phyloP scores from a whole-genome alignment of 2,113 vertebrate genomes.

The Myotis lucifugus region DNA sequence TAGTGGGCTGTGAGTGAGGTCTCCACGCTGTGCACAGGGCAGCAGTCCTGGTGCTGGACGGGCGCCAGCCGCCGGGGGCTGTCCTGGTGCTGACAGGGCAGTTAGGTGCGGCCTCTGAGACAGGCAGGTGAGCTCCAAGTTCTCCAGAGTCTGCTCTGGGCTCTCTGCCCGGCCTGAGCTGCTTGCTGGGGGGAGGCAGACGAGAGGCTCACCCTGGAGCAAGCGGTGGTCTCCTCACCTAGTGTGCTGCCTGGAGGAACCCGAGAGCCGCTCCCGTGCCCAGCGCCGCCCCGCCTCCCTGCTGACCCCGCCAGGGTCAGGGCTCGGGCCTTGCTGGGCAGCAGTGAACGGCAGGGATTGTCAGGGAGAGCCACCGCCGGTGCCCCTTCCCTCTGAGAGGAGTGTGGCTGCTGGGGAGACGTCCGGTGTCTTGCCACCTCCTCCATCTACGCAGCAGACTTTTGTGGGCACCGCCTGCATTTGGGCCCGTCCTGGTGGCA shows the following conservation, averaged over 20 bases:
- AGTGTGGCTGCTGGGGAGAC: background rate
- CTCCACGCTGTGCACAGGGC: background rate
- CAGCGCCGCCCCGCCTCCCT: too few relatives aligned
- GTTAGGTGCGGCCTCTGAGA: background rate
- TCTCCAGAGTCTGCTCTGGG: background rate
- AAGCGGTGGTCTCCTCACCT: background rate
- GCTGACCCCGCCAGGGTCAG: too few relatives aligned
- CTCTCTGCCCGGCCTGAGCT: background rate
- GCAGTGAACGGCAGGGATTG: fast-evolving
- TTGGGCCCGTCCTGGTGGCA: background rate
- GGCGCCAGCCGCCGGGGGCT: background rate
- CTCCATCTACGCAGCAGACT: fast-evolving
- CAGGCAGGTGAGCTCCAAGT: background rate
- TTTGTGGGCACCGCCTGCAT: background rate
- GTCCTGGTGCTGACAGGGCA: background rate
- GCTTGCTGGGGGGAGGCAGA: background rate
- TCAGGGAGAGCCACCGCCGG: background rate
- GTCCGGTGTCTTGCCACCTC: fast-evolving
- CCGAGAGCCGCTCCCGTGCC: too few relatives aligned
- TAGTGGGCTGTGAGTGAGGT: background rate
- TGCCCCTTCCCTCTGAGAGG: background rate
- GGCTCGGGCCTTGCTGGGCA: background rate
- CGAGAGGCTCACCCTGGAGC: too few relatives aligned
- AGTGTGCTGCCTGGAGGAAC: background rate
- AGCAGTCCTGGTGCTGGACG: background rate